Base-by-base conservation (phyloP, 2,797 vertebrate species). In the Prionace glauca region DNA sequence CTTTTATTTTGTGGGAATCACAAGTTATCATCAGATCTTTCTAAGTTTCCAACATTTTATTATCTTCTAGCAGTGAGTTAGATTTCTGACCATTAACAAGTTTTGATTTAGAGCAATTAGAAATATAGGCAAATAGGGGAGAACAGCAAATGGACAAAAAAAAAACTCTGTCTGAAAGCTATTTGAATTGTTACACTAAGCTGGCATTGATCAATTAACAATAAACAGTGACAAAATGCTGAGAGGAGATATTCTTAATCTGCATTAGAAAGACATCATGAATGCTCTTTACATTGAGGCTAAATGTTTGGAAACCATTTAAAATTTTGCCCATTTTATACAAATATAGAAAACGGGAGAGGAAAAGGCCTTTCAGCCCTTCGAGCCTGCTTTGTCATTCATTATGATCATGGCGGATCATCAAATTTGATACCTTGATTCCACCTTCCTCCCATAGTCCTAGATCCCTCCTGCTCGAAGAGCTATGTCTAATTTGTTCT, bases 121-220 rank as follows among this genome's bases (percentile, higher is more conserved):
- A 65, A 91, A 91, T 16, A 22, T 18, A 91, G 29, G 20, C 16
- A 81, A 18, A 91, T 24, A 69, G 90, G 18, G 10, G n/a, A 92
- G 65, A 24, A 14, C 60, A 69, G 65, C 36, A 41, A 92, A 41
- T n/a, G 41, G 26, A 36, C 32, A 16, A 91, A 16, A 91, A 20
- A 20, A 16, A 18, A 10, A 20, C 16, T 90, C 32, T 20, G n/a
- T 67, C 29, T 91, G 45, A 94, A 26, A 56, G 69, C 69, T 94
- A 12, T 16, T 72, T 11, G 45, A 95, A 72, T 77, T 77, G 14
- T 77, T 56, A 74, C 16, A 18, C 29, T 29, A 95, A 3, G 29
- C 91, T 65, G 56, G 45, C 71, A 69, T 69, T 74, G 71, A 77
- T 95, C 92, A 94, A 69, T 94, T 71, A 77, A 77, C 72, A 56